These are phyloP conservation scores for Lycocorax pyrrhopterus DNA, from an alignment of 2,113 vertebrate species.

Conservation along the genomic window DNA sequence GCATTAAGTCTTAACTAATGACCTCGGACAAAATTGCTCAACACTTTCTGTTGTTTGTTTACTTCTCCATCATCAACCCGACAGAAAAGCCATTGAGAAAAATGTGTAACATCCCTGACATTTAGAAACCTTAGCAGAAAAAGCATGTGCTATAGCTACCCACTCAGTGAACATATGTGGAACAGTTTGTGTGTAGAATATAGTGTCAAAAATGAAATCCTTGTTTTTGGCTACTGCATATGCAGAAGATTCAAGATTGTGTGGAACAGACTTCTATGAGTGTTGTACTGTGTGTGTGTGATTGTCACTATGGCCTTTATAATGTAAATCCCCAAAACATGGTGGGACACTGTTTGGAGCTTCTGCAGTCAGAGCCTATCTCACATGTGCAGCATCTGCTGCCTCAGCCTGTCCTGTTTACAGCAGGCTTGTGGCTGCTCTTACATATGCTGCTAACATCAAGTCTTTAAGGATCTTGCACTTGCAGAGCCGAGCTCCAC, in stretches of 20 bases:
- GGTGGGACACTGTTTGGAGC: not conserved
- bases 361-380: not conserved
- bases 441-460: not conserved
- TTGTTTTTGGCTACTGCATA: constrained; percentile 14
- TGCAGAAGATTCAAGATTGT: not conserved
- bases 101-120: not conserved
- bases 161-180: constrained; percentile 27
- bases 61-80: not conserved
- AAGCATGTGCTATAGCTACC: not conserved
- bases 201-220: constrained; percentile 24
- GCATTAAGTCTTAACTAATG: not conserved
- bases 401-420: not conserved
- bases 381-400: not conserved
- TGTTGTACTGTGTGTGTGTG: not conserved
- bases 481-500: not conserved
- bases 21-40: constrained; percentile 15
- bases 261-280: not conserved
- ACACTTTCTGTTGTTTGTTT: not conserved
- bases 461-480: not conserved
- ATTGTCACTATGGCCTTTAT: not conserved
- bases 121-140: not conserved
- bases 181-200: constrained; percentile 25
- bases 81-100: not conserved
- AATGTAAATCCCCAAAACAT: not conserved
- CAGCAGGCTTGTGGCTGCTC: not conserved